Percentiles rank a stretch among this genome's conserved stretches.
Conservation (phyloP, 1,140 invertebrate genomes). For the Philaenus spumarius region DNA sequence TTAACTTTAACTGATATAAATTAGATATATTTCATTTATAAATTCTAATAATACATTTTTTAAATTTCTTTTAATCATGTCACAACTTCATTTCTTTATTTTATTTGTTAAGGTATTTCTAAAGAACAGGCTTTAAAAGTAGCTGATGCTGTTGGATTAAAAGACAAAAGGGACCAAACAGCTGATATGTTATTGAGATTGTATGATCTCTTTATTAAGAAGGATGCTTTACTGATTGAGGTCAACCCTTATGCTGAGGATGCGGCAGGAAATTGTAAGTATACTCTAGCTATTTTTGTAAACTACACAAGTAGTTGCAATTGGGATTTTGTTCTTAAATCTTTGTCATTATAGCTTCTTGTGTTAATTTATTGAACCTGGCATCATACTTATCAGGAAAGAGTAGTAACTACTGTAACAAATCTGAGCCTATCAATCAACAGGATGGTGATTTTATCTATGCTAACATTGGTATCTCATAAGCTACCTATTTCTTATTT, state of each 20-base stretch:
- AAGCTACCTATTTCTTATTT: no score
- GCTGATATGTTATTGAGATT: slow-evolving; percentile 76
- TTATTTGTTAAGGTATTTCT: slow-evolving; percentile 54
- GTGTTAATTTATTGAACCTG: background rate
- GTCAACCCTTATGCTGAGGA: slow-evolving; percentile 97
- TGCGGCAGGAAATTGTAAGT: slow-evolving; percentile 72
- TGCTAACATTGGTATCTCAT: no score
- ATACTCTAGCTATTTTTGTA: slow-evolving; percentile 10
- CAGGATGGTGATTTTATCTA: no score
- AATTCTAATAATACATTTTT: no score
- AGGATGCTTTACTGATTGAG: slow-evolving; percentile 90
- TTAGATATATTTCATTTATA: no score
- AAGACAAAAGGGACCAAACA: slow-evolving; percentile 62
- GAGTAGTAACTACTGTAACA: no score
- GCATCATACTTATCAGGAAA: no score
- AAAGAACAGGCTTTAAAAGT: slow-evolving; percentile 68
- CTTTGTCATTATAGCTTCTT: background rate
- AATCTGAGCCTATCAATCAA: no score
- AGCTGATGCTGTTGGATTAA: slow-evolving; percentile 74
- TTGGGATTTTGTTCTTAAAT: background rate
- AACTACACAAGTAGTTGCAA: slow-evolving; percentile 16
- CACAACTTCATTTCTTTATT: no score
- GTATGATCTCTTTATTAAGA: slow-evolving; percentile 83
- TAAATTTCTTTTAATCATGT: no score
- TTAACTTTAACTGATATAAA: no score